Percentiles rank a stretch among this genome's conserved stretches.
phyloP scores from a whole-genome alignment of 2,888 invertebrate genomes.

The Stenoptilia bipunctidactyla region DNA sequence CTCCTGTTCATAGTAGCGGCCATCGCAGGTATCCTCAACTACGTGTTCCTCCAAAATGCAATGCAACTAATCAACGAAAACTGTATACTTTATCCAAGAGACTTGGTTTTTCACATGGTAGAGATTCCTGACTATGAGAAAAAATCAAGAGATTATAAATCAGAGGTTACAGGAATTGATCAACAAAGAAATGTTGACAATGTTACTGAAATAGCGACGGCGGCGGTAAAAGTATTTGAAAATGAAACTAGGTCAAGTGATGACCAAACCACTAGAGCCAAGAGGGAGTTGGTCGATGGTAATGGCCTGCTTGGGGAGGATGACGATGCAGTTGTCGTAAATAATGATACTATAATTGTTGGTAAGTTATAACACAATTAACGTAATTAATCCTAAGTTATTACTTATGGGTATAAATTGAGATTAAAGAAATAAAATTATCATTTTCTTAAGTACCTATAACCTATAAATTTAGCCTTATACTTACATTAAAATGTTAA shows the following conservation, averaged over 20 bases:
- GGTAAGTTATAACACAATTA: slow-evolving; percentile 29
- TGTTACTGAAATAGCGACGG: slow-evolving; percentile 6
- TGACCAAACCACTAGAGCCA: neutral
- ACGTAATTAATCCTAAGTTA: too few relatives aligned
- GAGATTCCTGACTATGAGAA: slow-evolving; percentile 15
- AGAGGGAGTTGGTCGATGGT: too few relatives aligned
- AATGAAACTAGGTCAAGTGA: slow-evolving; percentile 12
- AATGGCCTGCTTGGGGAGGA: neutral
- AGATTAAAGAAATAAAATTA: too few relatives aligned
- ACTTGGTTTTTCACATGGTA: slow-evolving; percentile 36
- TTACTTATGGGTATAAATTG: too few relatives aligned
- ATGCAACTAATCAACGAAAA: slow-evolving; percentile 40
- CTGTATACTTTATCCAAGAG: slow-evolving; percentile 42
- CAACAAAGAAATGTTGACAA: slow-evolving; percentile 6
- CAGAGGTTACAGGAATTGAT: slow-evolving; percentile 4
- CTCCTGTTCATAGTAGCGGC: slow-evolving; percentile 40
- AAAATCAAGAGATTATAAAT: slow-evolving; percentile 4
- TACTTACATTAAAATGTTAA: too few relatives aligned
- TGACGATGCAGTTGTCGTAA: slow-evolving; percentile 16
- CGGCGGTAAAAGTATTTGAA: slow-evolving; percentile 22
- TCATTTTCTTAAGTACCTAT: too few relatives aligned
- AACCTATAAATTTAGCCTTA: too few relatives aligned
- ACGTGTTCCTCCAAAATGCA: slow-evolving; percentile 44
- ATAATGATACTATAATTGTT: slow-evolving; percentile 22
- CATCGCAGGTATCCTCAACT: slow-evolving; percentile 46